These are phyloP conservation scores for Pseudachorutes palmiensis DNA, from an alignment of 1,140 invertebrate genomes.

Conservation along the genomic window DNA sequence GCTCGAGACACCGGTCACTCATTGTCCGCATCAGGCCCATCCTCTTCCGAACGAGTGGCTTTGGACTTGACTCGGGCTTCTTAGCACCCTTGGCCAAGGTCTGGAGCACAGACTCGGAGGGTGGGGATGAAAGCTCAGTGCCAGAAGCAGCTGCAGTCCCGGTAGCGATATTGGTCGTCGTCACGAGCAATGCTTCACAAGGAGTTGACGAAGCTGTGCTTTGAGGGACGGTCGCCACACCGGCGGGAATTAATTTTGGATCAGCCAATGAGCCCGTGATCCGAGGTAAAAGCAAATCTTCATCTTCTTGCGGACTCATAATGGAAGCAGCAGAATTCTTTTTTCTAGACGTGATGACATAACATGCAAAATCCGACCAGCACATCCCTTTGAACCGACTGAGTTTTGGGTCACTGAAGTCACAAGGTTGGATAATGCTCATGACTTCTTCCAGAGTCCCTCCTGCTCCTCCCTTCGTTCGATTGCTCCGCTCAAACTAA, in stretches of 20 bases:
- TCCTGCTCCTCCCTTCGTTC: slow-evolving; percentile 48
- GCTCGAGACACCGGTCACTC: slow-evolving; percentile 37
- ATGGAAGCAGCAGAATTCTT: slow-evolving; percentile 24
- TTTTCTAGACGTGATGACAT: slow-evolving; percentile 37
- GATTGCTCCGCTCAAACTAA: slow-evolving; percentile 50
- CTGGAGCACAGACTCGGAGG: neutral
- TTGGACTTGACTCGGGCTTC: slow-evolving; percentile 17
- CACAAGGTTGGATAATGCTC: slow-evolving; percentile 48
- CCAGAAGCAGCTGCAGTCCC: slow-evolving; percentile 13
- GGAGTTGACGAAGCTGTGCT: slow-evolving; percentile 10
- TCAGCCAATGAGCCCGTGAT: neutral
- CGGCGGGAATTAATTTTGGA: neutral
- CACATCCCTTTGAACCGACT: slow-evolving; percentile 49
- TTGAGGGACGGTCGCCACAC: neutral
- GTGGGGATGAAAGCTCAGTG: neutral
- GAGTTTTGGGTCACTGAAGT: slow-evolving; percentile 54
- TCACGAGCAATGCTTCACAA: slow-evolving; percentile 14
- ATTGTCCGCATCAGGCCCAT: slow-evolving; percentile 39
- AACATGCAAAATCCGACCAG: slow-evolving; percentile 45
- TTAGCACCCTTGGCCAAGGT: slow-evolving; percentile 5
- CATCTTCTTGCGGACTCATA: neutral
- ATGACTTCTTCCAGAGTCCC: slow-evolving; percentile 50
- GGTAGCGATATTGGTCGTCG: neutral
- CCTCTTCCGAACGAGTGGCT: slow-evolving; percentile 31
- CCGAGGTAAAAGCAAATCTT: neutral